These are phyloP conservation scores for Pardosa pseudoannulata DNA, from an alignment of 2,888 invertebrate species.

Conservation along the genomic window DNA sequence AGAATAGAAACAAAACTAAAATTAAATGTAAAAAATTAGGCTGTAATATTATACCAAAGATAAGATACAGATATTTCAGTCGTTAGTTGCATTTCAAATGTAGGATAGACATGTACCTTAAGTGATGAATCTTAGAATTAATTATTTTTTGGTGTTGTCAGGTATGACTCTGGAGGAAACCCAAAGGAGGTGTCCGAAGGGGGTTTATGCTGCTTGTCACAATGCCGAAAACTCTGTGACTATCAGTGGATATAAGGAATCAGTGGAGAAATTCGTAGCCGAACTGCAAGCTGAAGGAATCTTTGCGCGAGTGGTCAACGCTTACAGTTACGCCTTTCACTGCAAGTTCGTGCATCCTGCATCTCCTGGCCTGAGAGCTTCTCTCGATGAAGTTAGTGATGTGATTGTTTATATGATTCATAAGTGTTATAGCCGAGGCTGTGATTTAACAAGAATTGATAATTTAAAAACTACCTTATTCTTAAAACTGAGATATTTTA, in stretches of 20 bases:
- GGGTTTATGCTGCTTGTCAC: slow-evolving; percentile 93
- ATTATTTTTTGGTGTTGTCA: slow-evolving; percentile 48
- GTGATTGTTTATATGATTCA: too few relatives aligned
- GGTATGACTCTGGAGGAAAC: slow-evolving; percentile 89
- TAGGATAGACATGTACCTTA: too few relatives aligned
- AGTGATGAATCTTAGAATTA: too few relatives aligned
- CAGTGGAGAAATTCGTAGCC: slow-evolving; percentile 32
- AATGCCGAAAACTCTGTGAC: slow-evolving; percentile 96
- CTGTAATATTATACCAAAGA: too few relatives aligned
- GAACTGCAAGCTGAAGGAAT: slow-evolving; percentile 81
- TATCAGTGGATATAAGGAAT: slow-evolving; percentile 88
- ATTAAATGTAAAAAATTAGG: too few relatives aligned
- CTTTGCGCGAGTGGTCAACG: slow-evolving; percentile 90
- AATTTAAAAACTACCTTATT: too few relatives aligned
- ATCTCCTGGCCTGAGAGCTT: slow-evolving; percentile 84
- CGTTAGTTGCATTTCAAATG: too few relatives aligned
- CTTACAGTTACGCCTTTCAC: slow-evolving; percentile 94
- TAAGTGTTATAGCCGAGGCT: too few relatives aligned
- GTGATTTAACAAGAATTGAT: too few relatives aligned
- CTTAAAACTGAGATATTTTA: too few relatives aligned
- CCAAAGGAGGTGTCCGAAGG: slow-evolving; percentile 85
- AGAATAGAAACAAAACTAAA: too few relatives aligned
- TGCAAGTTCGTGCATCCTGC: slow-evolving; percentile 91
- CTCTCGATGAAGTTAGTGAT: slow-evolving; percentile 45
- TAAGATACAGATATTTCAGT: too few relatives aligned